Evolutionary conservation across 2,888 invertebrate species (phyloP), one percentile per base, ranked within the genome.

Genomic region (Antheraea assamensis): DNA sequence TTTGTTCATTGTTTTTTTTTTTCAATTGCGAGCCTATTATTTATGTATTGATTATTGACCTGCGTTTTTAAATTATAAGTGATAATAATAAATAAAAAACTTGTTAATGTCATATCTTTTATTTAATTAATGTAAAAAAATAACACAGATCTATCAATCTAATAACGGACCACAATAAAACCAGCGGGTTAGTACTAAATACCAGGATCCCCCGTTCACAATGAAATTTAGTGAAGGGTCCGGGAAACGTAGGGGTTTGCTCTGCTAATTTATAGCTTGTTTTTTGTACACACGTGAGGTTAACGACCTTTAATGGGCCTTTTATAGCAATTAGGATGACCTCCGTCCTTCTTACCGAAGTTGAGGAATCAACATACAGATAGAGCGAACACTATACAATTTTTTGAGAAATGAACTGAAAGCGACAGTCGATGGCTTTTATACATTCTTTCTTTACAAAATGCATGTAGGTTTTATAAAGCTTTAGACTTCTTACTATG

Each of bases 251-350:
- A 93, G 90, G 82, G 89, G 81, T 85, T 90, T 83, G 90, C 89
- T 86, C 83, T 76, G 76, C 80, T 88, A 88, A 94, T 94, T 93
- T 94, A 94, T 92, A 78, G 85, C 87, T 86, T 92, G 93, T 93
- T 94, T 93, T 93, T 94, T 93, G 90, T 91, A 83, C 81, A 84
- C 84, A 80, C 76, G 78, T 82, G 81, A 84, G 90, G 91, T 89
- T 92, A 93, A 92, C 90, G 89, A 87, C 88, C 90, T 89, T 84
- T 92, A 90, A 93, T 90, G 90, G 92, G 82, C 85, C 87, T 88
- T 90, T 90, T 91, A 89, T 88, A 88, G 83, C 87, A 86, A 86
- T 90, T 87, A 88, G 87, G 84, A 82, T 88, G 89, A 87, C 88
- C 89, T 86, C 82, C 78, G 80, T 80, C 81, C 79, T 80, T 84